Conservation (phyloP, 2,113 vertebrate species). For the Narcine bancroftii region DNA sequence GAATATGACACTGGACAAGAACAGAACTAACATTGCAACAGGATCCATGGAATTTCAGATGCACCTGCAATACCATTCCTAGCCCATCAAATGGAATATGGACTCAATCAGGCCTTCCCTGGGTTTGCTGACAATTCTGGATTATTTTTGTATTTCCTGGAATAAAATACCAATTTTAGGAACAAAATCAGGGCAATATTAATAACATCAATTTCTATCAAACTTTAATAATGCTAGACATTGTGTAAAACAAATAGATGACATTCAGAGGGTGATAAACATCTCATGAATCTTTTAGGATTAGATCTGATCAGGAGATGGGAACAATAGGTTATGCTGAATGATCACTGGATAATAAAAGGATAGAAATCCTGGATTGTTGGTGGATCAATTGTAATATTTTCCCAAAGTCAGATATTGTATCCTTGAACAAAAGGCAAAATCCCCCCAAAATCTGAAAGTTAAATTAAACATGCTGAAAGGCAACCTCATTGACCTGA, state of each 20-base stretch:
- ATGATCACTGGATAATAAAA: neutral
- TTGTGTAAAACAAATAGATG: neutral
- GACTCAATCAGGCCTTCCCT: neutral
- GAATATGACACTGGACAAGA: no score
- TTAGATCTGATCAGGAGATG: neutral
- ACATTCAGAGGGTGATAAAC: neutral
- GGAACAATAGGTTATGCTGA: neutral
- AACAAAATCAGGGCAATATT: neutral
- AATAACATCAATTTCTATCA: neutral
- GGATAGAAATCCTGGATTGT: neutral
- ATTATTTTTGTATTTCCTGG: neutral
- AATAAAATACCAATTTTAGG: neutral
- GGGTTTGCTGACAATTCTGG: neutral
- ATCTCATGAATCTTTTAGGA: neutral
- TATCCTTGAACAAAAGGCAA: neutral
- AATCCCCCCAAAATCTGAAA: neutral
- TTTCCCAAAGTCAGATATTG: neutral
- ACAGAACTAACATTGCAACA: no score
- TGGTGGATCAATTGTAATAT: neutral
- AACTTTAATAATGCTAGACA: neutral
- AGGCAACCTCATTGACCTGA: neutral
- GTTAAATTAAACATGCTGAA: neutral
- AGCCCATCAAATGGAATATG: neutral
- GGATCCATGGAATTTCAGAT: no score
- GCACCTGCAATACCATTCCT: no score